Conservation (phyloP, 2,888 invertebrate genomes). For the Odontocerum albicorne region DNA sequence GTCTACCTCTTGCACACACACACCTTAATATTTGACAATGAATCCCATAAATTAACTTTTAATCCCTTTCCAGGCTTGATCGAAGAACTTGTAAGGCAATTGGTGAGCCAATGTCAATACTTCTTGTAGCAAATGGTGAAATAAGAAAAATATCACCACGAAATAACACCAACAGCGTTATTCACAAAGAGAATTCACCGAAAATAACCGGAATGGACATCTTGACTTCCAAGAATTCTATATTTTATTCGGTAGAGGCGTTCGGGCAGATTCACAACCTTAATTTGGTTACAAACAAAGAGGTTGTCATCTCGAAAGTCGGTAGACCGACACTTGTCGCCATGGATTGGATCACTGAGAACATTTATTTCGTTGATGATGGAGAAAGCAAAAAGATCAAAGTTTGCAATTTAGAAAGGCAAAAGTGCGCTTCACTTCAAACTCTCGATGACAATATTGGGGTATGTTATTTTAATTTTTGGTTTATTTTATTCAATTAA, state of each 20-base stretch:
- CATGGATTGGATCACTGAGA: constrained; percentile 74
- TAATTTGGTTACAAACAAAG: constrained; percentile 44
- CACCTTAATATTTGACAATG: too few species aligned
- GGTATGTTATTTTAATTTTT: constrained; percentile 15
- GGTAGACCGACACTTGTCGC: constrained; percentile 60
- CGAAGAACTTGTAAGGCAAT: constrained; percentile 68
- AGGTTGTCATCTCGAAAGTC: constrained; percentile 46
- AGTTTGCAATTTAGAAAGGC: constrained; percentile 59
- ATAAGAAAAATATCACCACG: constrained; percentile 50
- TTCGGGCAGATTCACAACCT: constrained; percentile 48
- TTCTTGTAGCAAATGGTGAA: constrained; percentile 59
- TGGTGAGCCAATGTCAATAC: constrained; percentile 55
- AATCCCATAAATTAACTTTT: too few species aligned
- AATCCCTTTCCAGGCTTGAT: constrained; percentile 55
- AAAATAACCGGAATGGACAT: constrained; percentile 59
- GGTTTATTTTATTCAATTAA: too few species aligned
- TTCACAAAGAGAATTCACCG: constrained; percentile 50
- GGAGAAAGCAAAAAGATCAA: constrained; percentile 45
- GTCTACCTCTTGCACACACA: too few species aligned
- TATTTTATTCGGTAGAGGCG: constrained; percentile 56
- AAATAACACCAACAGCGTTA: constrained; percentile 42
- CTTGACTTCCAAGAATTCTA: constrained; percentile 45
- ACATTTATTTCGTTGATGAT: constrained; percentile 64
- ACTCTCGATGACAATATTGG: constrained; percentile 40
- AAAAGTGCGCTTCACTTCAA: constrained; percentile 59